Base-by-base conservation (phyloP, 2,888 invertebrate species). In the Plebejus anna region DNA sequence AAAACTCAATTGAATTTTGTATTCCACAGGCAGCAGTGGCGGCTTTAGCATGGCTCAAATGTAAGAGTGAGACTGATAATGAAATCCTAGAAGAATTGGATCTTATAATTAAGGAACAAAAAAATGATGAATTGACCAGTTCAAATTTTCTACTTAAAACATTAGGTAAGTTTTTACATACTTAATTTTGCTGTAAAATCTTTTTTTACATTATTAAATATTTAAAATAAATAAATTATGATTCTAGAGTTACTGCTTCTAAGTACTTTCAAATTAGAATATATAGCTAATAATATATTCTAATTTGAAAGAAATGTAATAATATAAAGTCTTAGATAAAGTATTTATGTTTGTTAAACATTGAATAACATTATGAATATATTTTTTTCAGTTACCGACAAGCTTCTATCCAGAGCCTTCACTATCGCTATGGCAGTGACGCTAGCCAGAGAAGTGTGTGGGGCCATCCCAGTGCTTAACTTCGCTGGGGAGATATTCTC, bases 21-120 rank as follows among this genome's bases (percentile, higher is more conserved):
- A 32, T 66, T 71, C 81, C 80, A 0, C 79, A 92, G 92, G 88
- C 88, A 84, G 92, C 91, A 2, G 80, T 80, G 0, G 83, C 85
- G 55, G 88, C 87, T 0, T 75, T 91, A 28, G 87, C 89, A 0
- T 92, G 92, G 92, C 86, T 92, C 0, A 85, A 90, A 51, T 91
- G 91, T 78, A 84, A 88, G 75, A 81, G 81, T 2, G 86, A 87
- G 79, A 82, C 83, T 3, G 89, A 91, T 51, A 51, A 75, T 4
- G 75, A 76, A 32, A 75, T 81, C 4, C 78, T 85, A 13, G 81
- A 82, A 6, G 92, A 90, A 78, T 73, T 92, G 0, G 84, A 88
- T 7, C 80, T 80, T 2, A 84, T 91, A 6, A 86, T 82, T 57
- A 85, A 84, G 22, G 90, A 91, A 79, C 88, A 90, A 76, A 82